These are phyloP conservation scores for Theonella swinhoei DNA, from an alignment of 37 sponge, comb jelly and placozoan genomes.

Conservation along the genomic window DNA sequence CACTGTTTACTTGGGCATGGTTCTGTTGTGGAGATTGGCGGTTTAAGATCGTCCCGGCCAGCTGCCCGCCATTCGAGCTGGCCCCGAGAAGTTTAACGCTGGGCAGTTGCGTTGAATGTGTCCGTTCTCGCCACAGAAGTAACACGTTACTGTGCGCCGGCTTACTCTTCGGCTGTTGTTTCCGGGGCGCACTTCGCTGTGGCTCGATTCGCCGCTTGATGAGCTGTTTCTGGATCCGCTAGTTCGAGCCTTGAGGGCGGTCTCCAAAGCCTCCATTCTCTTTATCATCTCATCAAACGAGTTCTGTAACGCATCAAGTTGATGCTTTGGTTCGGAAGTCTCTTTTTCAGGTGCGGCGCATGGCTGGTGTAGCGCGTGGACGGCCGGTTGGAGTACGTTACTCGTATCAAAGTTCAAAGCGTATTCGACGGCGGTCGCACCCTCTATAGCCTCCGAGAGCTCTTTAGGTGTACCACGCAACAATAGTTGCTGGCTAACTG, in stretches of 20 bases:
- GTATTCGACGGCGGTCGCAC: conserved; percentile 22
- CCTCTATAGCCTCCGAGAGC: conserved; percentile 20
- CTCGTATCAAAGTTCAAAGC: conserved; percentile 33
- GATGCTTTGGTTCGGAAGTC: too few species aligned
- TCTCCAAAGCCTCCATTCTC: not conserved
- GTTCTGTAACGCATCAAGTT: too few species aligned
- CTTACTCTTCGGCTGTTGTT: not conserved
- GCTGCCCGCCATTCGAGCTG: conserved; percentile 8
- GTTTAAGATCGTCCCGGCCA: conserved; percentile 12
- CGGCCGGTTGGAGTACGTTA: too few species aligned
- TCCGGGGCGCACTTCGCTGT: too few species aligned
- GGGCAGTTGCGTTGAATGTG: conserved; percentile 25
- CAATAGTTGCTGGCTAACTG: conserved; percentile 25
- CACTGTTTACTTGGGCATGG: not conserved
- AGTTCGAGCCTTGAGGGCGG: not conserved
- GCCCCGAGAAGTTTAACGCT: conserved; percentile 24
- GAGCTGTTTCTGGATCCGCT: too few species aligned
- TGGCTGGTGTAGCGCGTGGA: too few species aligned
- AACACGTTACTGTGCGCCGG: conserved; percentile 8
- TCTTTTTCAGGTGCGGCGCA: too few species aligned
- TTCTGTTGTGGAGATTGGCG: not conserved
- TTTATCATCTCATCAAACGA: too few species aligned
- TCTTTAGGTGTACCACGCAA: conserved; percentile 9
- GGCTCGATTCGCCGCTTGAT: too few species aligned
- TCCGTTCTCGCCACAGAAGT: conserved; percentile 16